Conservation (phyloP, 2,113 vertebrate genomes). For the Lucifuga dentata region DNA sequence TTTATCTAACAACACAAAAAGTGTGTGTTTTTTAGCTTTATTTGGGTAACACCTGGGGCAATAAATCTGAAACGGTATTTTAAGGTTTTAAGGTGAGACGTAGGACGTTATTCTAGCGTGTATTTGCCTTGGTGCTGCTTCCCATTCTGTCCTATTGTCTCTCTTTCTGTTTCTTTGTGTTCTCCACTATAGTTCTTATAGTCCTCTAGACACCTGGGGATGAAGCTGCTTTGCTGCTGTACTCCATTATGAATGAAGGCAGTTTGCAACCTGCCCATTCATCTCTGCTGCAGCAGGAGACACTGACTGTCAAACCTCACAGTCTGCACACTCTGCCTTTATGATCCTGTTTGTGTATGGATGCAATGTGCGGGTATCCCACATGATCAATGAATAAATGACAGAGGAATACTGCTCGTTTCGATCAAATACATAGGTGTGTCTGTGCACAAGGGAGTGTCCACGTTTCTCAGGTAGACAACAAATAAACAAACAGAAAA, state of each 20-base stretch:
- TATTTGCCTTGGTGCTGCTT: neutral
- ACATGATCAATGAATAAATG: slow-evolving; percentile 22
- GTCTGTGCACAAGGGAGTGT: neutral
- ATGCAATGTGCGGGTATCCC: slow-evolving; percentile 22
- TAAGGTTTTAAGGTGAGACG: slow-evolving; percentile 13
- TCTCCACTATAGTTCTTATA: slow-evolving; percentile 2
- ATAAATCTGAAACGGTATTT: slow-evolving; percentile 46
- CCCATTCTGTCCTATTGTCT: slow-evolving; percentile 9
- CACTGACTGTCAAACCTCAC: slow-evolving; percentile 47
- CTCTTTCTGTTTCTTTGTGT: neutral
- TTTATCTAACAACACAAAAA: slow-evolving; percentile 11
- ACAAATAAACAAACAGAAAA: slow-evolving; percentile 34
- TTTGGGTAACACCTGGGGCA: slow-evolving; percentile 46
- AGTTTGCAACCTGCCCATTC: slow-evolving; percentile 65
- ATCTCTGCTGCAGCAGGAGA: slow-evolving; percentile 63
- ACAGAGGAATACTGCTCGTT: neutral
- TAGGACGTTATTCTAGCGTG: slow-evolving; percentile 1
- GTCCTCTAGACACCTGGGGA: slow-evolving; percentile 51
- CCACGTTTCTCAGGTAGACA: slow-evolving; percentile 4
- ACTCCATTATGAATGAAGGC: slow-evolving; percentile 77
- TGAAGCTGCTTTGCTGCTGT: slow-evolving; percentile 59
- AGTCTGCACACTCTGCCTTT: slow-evolving; percentile 27
- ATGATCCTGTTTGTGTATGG: slow-evolving; percentile 27
- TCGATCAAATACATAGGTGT: neutral
- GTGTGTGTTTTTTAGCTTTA: slow-evolving; percentile 21